Percentiles rank a stretch among this genome's conserved stretches.
Evolutionary conservation across 2,888 invertebrate species (phyloP).

Genomic region (Noctua fimbriata): DNA sequence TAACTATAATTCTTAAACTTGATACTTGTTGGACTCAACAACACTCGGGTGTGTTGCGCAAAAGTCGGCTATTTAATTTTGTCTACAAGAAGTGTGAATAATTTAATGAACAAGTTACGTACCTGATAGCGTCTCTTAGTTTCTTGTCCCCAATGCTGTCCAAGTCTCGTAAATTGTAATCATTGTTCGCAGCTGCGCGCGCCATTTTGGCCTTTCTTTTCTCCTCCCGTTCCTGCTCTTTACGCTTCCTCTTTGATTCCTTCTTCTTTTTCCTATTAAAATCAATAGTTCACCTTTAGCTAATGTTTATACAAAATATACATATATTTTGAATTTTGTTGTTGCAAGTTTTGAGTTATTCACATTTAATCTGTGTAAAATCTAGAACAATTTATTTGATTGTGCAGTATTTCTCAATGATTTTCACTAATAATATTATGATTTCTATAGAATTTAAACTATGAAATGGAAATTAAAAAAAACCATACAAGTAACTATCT

Average conservation of each 20-base stretch:
- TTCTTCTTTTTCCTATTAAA: conserved; percentile 91
- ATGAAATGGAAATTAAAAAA: neutral
- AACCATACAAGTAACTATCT: neutral
- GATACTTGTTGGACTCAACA: neutral
- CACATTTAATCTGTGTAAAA: neutral
- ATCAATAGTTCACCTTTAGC: neutral
- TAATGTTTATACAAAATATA: neutral
- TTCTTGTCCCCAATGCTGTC: conserved; percentile 92
- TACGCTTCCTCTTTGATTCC: conserved; percentile 93
- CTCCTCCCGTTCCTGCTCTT: conserved; percentile 92
- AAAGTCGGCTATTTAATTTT: neutral
- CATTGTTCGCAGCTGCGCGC: conserved; percentile 88
- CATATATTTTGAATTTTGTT: neutral
- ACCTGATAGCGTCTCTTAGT: conserved; percentile 92
- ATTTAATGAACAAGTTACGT: conserved; percentile 5
- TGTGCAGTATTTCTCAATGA: neutral
- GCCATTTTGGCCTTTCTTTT: conserved; percentile 92
- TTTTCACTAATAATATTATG: neutral
- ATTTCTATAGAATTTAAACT: neutral
- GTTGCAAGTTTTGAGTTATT: neutral
- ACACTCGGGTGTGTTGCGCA: neutral
- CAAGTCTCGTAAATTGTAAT: conserved; percentile 92
- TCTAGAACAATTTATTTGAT: neutral
- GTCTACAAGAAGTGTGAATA: neutral
- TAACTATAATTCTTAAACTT: neutral